phyloP scores from a whole-genome alignment of 2,797 vertebrate genomes.

The Lepilemur septentrionalis region DNA sequence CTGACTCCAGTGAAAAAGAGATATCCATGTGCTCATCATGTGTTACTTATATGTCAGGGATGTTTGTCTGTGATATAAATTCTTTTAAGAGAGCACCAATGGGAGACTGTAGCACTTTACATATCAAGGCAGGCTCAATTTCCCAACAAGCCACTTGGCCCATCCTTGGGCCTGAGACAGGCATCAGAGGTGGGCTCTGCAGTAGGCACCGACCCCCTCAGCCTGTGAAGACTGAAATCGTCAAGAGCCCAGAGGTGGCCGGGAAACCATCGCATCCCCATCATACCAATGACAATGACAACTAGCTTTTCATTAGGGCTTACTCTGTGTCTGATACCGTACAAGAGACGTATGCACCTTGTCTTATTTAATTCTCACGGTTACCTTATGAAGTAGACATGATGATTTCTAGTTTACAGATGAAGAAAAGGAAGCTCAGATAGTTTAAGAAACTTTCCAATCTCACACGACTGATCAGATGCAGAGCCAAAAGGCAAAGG shows the following conservation, averaged over 20 bases:
- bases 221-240: not conserved
- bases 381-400: not conserved
- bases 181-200: not conserved
- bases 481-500: not conserved
- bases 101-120: not conserved
- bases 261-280: not conserved
- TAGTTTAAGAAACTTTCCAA: not conserved
- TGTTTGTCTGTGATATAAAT: not conserved
- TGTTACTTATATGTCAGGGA: not conserved
- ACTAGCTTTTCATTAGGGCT: not conserved
- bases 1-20: not conserved
- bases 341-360: not conserved
- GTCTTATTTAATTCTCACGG: not conserved
- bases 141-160: not conserved
- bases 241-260: not conserved
- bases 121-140: not conserved
- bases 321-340: not conserved
- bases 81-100: not conserved
- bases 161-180: not conserved
- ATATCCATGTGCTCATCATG: not conserved
- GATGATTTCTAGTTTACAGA: not conserved
- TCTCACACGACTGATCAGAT: not conserved
- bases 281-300: not conserved
- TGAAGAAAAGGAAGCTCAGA: not conserved
- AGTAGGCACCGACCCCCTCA: not conserved